Conservation (phyloP, 1,140 invertebrate species). For the Lucilia cuprina region DNA sequence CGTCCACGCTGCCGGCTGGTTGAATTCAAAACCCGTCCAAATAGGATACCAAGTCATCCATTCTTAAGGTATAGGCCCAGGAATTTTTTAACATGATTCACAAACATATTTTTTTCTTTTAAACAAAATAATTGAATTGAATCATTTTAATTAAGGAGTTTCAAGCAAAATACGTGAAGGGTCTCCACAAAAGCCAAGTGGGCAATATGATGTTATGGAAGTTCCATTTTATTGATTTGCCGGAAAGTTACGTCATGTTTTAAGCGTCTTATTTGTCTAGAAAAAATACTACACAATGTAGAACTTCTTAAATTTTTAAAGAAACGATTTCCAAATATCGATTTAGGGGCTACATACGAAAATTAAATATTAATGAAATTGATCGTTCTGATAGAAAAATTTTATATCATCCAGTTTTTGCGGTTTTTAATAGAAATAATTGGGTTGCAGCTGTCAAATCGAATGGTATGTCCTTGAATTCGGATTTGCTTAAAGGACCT, state of each 20-base stretch:
- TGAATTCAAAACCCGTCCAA: too few species aligned
- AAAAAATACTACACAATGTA: not conserved
- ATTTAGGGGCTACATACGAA: not conserved
- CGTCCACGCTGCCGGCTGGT: too few species aligned
- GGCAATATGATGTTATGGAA: conserved; percentile 20
- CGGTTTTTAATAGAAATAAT: not conserved
- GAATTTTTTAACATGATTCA: too few species aligned
- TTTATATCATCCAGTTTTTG: conserved; percentile 8
- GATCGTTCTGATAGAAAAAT: not conserved
- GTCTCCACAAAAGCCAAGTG: not conserved
- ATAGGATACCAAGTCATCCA: too few species aligned
- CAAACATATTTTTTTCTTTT: too few species aligned
- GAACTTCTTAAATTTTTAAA: not conserved
- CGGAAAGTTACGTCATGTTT: conserved; percentile 15
- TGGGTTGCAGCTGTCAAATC: conserved; percentile 1
- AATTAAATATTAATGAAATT: not conserved
- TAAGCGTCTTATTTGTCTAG: not conserved
- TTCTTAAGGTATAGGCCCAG: too few species aligned
- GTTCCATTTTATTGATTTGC: not conserved
- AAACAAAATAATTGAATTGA: not conserved
- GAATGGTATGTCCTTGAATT: not conserved
- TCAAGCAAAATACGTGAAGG: not conserved
- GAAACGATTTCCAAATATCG: conserved; percentile 1
- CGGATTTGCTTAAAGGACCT: not conserved
- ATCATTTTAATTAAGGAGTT: not conserved